Evolutionary conservation across 2,113 vertebrate species (phyloP).

Genomic region (Sturnira hondurensis): DNA sequence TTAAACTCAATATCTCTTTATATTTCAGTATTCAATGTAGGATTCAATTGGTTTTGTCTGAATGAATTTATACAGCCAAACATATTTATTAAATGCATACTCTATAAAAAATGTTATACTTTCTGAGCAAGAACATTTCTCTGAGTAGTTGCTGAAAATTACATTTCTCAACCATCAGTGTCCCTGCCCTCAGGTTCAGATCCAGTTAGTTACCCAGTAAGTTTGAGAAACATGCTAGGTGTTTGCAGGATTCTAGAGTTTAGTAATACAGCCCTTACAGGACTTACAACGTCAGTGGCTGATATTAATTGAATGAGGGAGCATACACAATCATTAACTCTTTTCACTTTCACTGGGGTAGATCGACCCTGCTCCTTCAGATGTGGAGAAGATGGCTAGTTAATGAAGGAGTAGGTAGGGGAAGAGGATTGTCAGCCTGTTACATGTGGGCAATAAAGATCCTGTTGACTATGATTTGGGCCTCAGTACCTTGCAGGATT

Average conservation of each 20-base stretch:
- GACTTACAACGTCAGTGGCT: background rate
- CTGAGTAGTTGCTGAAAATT: background rate
- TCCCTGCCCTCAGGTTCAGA: background rate
- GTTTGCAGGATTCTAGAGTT: background rate
- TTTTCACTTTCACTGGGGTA: background rate
- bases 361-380: background rate
- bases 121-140: background rate
- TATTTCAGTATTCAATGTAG: background rate
- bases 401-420: background rate
- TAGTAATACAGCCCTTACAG: background rate
- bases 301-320: background rate
- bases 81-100: background rate
- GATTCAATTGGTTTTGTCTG: background rate
- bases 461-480: background rate
- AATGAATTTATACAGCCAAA: background rate
- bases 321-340: too few relatives aligned
- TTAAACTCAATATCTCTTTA: background rate
- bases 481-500: background rate
- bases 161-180: background rate
- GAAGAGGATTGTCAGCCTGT: background rate
- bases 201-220: background rate
- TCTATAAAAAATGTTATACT: background rate
- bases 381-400: too few relatives aligned
- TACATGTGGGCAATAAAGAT: background rate
- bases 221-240: background rate